A percentile compares a stretch with the other conserved stretches of the same genome.
Evolutionary conservation across 2,797 vertebrate genomes (phyloP).

Genomic region (Parotocinclus haroldoi): DNA sequence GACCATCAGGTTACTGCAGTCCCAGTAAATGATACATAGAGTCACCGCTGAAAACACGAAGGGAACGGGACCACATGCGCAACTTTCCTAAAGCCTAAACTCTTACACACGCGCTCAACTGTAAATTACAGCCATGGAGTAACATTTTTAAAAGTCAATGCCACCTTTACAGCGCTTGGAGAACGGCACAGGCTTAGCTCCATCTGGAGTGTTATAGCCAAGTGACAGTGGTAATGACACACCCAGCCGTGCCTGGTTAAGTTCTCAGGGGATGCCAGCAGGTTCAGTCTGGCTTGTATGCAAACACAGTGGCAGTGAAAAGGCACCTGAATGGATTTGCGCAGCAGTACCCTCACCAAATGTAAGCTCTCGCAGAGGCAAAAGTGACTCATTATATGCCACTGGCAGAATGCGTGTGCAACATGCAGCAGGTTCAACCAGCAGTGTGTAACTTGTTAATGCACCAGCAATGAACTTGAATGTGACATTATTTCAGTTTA

Average conservation of each 20-base stretch:
- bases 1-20: no score
- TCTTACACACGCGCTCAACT: no score
- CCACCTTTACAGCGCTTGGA: neutral
- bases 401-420: neutral
- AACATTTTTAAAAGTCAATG: no score
- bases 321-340: conserved; percentile 18
- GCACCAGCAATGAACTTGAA: no score
- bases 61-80: no score
- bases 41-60: no score
- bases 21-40: no score
- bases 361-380: neutral
- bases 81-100: no score
- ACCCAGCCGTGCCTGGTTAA: conserved; percentile 20
- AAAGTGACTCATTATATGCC: neutral
- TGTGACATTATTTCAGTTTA: no score
- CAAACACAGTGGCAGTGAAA: conserved; percentile 25
- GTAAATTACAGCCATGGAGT: no score
- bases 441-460: neutral
- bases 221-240: conserved; percentile 38
- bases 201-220: conserved; percentile 36
- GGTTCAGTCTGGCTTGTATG: conserved; percentile 42
- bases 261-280: conserved; percentile 35
- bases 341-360: conserved; percentile 2
- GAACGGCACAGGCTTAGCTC: neutral
- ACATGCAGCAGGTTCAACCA: neutral